These are phyloP conservation scores for Thymelicus acteon DNA, from an alignment of 2,888 invertebrate genomes.

Conservation along the genomic window DNA sequence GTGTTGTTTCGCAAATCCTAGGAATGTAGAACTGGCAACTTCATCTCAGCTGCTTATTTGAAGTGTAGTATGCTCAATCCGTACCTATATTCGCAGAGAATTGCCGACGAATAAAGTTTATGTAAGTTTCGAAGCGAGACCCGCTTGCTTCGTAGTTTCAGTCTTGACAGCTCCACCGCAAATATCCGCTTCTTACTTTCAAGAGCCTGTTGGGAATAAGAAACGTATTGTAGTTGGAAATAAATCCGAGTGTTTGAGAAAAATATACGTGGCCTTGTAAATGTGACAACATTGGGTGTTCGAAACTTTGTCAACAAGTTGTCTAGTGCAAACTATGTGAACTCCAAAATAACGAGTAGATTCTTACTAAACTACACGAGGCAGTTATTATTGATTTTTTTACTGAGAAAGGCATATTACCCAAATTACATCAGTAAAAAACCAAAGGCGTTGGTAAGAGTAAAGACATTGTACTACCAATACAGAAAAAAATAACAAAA, in stretches of 20 bases:
- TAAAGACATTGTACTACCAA: too few species aligned
- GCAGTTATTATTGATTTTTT: too few species aligned
- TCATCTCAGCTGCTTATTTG: conserved; percentile 17
- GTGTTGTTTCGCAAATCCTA: background rate
- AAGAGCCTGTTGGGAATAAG: conserved; percentile 30
- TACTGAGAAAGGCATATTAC: too few species aligned
- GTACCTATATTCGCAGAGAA: conserved; percentile 9
- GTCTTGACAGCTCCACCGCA: conserved; percentile 29
- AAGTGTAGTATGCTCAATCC: conserved; percentile 20
- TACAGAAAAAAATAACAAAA: too few species aligned
- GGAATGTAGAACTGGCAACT: conserved; percentile 6
- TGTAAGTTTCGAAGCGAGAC: conserved; percentile 15
- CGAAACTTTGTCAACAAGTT: conserved; percentile 1
- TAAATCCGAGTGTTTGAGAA: conserved; percentile 18
- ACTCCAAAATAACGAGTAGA: background rate
- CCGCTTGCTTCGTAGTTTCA: conserved; percentile 14
- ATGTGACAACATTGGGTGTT: conserved; percentile 20
- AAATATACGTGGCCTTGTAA: conserved; percentile 5
- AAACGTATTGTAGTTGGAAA: conserved; percentile 27
- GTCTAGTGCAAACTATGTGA: background rate
- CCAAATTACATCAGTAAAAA: too few species aligned
- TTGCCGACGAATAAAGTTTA: conserved; percentile 27
- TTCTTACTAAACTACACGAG: background rate
- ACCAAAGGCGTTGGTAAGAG: too few species aligned
- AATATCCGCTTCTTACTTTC: conserved; percentile 33